phyloP scores from a whole-genome alignment of 2,113 vertebrate species.

The Hystrix cristata region DNA sequence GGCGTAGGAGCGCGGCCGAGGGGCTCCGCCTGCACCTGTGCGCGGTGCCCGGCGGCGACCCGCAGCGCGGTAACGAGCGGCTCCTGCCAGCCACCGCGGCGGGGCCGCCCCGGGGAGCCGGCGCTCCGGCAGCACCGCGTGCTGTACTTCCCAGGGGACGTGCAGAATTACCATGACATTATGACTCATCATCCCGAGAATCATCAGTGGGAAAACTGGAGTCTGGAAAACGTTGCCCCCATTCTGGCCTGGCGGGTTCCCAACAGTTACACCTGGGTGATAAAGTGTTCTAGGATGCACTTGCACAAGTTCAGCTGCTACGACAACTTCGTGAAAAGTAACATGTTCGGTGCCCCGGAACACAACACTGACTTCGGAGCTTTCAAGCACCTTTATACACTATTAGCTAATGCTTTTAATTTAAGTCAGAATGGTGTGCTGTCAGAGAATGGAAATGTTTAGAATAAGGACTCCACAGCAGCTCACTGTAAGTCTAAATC shows the following conservation, averaged over 20 bases:
- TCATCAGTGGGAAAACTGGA: constrained; percentile 95
- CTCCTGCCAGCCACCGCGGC: no score
- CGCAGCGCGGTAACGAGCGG: no score
- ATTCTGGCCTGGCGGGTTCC: constrained; percentile 93
- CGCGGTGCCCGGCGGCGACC: no score
- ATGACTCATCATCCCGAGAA: constrained; percentile 95
- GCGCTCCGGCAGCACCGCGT: no score
- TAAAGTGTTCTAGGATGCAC: constrained; percentile 96
- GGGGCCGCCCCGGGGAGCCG: no score
- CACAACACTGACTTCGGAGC: constrained; percentile 92
- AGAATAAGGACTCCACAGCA: constrained; percentile 84
- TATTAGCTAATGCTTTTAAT: constrained; percentile 94
- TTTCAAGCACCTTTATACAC: constrained; percentile 93
- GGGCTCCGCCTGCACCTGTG: no score
- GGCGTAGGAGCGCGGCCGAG: no score
- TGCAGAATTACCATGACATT: constrained; percentile 95
- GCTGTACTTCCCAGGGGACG: no score
- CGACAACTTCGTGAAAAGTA: constrained; percentile 96
- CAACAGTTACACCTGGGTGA: constrained; percentile 93
- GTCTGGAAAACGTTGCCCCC: constrained; percentile 94
- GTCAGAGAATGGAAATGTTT: constrained; percentile 81
- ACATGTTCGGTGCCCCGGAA: constrained; percentile 97
- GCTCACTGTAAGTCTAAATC: constrained; percentile 83
- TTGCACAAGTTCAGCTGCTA: constrained; percentile 99
- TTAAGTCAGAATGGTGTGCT: constrained; percentile 88